Evolutionary conservation across 2,888 invertebrate species (phyloP), one percentile per base, ranked within the genome.

Genomic region (Aphodius sticticus): DNA sequence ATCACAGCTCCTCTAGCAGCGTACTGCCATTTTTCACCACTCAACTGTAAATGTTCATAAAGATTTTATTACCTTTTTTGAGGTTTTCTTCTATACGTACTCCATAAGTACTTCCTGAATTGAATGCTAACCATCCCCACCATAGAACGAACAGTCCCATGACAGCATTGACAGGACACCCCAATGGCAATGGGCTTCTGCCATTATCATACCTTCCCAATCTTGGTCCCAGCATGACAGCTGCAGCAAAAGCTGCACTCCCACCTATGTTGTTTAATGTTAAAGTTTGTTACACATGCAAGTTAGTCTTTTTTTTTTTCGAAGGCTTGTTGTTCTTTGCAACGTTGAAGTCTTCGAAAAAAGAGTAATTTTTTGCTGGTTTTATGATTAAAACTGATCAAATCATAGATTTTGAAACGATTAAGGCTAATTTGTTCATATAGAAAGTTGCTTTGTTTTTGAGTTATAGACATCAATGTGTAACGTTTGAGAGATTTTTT

Each of bases 51-150:
- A 35, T 81, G 83, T 83, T 82, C 74, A n/a, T 76, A 76, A 69
- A 37, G 26, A 26, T 76, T 26, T 26, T 2, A 77, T 7, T 35
- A 16, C 69, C 69, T 36, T 70, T n/a, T 7, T 77, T 7, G 5
- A 15, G 70, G 7, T 26, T 16, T 2, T 2, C 12, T 15, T 70
- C 1, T 26, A 14, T 77, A 77, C 90, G 90, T 83, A 94, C 93
- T 79, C 95, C 95, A 85, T 95, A 95, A 76, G 95, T 95, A 84
- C 96, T 96, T 14, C 98, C 98, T 77, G 97, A 97, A 89, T 97
- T 97, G 87, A 98, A 98, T 0, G 97, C 97, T 78, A 98, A 90
- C 98, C 98, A 98, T 0, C 98, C 98, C 98, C 98, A 98, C 97
- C 97, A 97, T 0, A 97, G 90, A 69, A 97, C 97, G 86, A 97